Evolutionary conservation across 2,113 vertebrate genomes (phyloP).

Genomic region (Pitta sordida): DNA sequence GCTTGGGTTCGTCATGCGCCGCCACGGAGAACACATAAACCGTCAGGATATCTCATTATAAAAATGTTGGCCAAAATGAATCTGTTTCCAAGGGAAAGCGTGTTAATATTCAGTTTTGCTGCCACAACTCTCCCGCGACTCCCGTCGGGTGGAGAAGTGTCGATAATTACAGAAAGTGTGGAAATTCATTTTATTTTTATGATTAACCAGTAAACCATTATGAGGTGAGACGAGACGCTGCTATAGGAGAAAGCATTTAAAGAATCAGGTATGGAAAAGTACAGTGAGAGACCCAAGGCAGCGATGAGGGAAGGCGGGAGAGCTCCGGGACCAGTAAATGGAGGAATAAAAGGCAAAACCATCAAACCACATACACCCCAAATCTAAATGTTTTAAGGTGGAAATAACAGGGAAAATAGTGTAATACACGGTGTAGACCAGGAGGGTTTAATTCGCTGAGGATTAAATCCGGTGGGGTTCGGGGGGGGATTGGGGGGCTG

Average conservation of each 20-base stretch:
- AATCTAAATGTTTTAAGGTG: background rate
- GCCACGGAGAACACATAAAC: background rate
- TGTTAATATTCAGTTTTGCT: background rate
- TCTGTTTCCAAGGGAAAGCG: background rate
- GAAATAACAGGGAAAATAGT: background rate
- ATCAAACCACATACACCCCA: background rate
- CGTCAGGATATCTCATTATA: background rate
- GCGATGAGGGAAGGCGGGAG: background rate
- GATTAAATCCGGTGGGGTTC: background rate
- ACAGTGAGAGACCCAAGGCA: background rate
- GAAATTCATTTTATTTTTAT: slow-evolving; percentile 55
- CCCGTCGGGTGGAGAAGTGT: background rate
- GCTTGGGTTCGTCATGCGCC: background rate
- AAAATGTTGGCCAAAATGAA: background rate
- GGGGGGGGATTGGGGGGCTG: background rate
- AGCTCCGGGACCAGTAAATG: background rate
- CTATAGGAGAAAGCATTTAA: slow-evolving; percentile 18
- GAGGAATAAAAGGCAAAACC: background rate
- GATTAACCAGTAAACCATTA: slow-evolving; percentile 34
- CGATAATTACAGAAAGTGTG: slow-evolving; percentile 20
- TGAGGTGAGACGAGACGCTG: slow-evolving; percentile 29
- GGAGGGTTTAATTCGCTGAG: background rate
- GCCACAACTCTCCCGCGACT: background rate
- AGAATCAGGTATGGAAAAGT: slow-evolving; percentile 20
- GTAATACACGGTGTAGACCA: background rate